Base-by-base conservation (phyloP, 2,113 vertebrate genomes). In the Megaleporinus macrocephalus region DNA sequence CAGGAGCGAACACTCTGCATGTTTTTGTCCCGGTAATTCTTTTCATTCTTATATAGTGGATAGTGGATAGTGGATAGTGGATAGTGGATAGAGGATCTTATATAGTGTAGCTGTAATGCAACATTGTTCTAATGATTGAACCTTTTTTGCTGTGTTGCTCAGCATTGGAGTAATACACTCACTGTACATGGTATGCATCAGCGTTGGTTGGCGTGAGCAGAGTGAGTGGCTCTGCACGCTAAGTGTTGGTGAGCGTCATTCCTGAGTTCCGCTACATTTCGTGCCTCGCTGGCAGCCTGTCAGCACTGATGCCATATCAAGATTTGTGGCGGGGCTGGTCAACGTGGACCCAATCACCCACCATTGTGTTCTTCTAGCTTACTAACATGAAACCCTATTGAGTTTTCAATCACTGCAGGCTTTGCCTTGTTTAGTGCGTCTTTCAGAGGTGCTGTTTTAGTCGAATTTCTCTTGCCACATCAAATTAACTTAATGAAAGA, bases 341-440 rank as follows among this genome's bases (percentile, higher is more conserved):
- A 70, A 27, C 33, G 62, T 44, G 55, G 57, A 53, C 41, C 30
- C 78, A 83, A 82, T 85, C 80, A 83, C 73, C 73, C 61, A 2
- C 76, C 49, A 83, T 85, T 85, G 84, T 85, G 76, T 49, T 65
- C 59, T 71, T 4, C 36, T 51, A 14, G 27, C 62, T 62, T 57
- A 63, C 62, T 71, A 41, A 68, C 33, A 62, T 29, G 55, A 26
- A 57, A 66, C 18, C 47, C 66, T 75, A 81, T 85, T 78, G 73
- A 78, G 69, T 41, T 47, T 66, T 78, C 79, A 78, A 55, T 82
- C 84, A 68, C 27, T 55, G 63, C 69, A 66, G 12, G 22, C 36
- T 66, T 22, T 70, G 61, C 63, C 30, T 36, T 72, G 53, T 72
- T 80, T 79, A 84, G 63, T 74, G 61, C 70, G 47, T 82, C 84